Conservation (phyloP, 2,888 invertebrate species). For the Hofmannophila pseudospretella region DNA sequence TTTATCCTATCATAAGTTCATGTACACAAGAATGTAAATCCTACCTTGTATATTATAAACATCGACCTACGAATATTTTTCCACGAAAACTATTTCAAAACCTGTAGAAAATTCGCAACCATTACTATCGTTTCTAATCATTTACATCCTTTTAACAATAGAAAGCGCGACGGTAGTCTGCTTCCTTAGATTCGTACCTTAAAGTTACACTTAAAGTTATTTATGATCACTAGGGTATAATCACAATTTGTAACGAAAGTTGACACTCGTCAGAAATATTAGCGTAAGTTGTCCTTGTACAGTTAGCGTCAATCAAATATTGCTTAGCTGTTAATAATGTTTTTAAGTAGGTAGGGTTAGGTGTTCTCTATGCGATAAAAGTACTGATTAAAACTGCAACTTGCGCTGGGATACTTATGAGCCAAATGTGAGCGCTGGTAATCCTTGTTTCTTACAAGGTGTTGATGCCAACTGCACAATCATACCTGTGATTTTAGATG, state of each 20-base stretch:
- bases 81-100: conserved; percentile 65
- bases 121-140: conserved; percentile 18
- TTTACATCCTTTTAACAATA: conserved; percentile 26
- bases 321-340: too few relatives aligned
- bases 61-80: conserved; percentile 32
- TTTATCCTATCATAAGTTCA: conserved; percentile 58
- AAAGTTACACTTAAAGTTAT: conserved; percentile 37
- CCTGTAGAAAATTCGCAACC: conserved; percentile 54
- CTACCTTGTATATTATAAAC: conserved; percentile 40
- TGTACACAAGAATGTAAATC: conserved; percentile 41
- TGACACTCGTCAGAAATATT: conserved; percentile 44
- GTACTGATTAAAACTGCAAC: too few relatives aligned
- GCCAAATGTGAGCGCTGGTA: too few relatives aligned
- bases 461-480: too few relatives aligned
- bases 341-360: too few relatives aligned
- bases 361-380: too few relatives aligned
- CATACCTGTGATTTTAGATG: conserved; percentile 43
- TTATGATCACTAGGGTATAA: conserved; percentile 43
- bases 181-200: conserved; percentile 26
- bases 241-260: conserved; percentile 51
- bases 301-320: too few relatives aligned
- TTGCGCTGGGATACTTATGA: too few relatives aligned
- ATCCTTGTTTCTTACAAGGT: too few relatives aligned
- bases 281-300: conserved; percentile 33
- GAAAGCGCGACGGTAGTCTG: conserved; percentile 47